These are phyloP conservation scores for Rissa tridactyla DNA, from an alignment of 2,113 vertebrate species.

Conservation along the genomic window DNA sequence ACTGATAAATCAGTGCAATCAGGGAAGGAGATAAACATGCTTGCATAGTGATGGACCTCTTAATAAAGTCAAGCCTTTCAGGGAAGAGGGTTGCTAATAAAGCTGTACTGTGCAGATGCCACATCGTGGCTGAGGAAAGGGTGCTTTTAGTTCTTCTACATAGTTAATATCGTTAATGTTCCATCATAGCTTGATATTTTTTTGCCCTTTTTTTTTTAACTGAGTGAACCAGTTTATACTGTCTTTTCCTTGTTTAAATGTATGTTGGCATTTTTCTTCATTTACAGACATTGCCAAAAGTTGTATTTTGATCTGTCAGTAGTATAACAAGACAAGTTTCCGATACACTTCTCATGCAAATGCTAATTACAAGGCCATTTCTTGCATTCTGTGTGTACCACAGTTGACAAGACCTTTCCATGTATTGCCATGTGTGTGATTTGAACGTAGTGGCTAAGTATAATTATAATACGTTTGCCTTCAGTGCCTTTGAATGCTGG, in stretches of 20 bases:
- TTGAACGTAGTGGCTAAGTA: not conserved
- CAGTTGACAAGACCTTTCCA: not conserved
- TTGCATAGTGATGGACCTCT: not conserved
- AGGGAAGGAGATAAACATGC: not conserved
- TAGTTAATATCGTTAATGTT: not conserved
- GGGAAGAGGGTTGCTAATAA: not conserved
- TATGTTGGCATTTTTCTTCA: not conserved
- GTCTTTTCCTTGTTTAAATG: not conserved
- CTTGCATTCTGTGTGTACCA: not conserved
- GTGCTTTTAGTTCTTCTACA: not conserved
- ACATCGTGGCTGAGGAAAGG: not conserved
- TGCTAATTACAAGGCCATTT: not conserved
- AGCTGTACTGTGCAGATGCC: not conserved
- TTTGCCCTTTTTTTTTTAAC: not conserved
- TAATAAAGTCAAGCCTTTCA: not conserved
- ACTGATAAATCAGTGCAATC: not conserved
- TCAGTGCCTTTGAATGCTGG: not conserved
- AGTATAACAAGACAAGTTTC: not conserved
- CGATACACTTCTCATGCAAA: conserved; percentile 17
- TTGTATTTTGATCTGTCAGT: conserved; percentile 6
- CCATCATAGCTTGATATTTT: not conserved
- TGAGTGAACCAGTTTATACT: not conserved
- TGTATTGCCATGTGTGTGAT: not conserved
- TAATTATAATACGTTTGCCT: not conserved
- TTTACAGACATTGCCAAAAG: conserved; percentile 15